Evolutionary conservation across 2,888 invertebrate genomes (phyloP).

Genomic region (Apotomis turbidana): DNA sequence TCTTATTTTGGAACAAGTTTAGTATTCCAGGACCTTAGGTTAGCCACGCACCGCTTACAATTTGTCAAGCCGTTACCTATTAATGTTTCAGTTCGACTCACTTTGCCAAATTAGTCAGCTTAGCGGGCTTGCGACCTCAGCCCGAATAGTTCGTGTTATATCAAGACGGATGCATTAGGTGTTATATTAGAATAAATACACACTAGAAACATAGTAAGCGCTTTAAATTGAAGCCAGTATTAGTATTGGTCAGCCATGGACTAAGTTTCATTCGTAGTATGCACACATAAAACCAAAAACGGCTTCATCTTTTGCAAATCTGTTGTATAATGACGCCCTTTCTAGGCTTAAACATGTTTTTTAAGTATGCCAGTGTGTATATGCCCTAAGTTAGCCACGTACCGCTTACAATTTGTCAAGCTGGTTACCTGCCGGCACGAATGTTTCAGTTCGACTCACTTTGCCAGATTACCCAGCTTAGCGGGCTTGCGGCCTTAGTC

Average conservation of each 20-base stretch:
- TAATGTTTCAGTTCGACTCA: slow-evolving; percentile 22
- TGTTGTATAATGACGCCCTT: too few relatives aligned
- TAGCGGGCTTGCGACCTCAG: slow-evolving; percentile 1
- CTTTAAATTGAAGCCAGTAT: too few relatives aligned
- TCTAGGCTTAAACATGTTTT: too few relatives aligned
- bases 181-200: too few relatives aligned
- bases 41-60: slow-evolving; percentile 4
- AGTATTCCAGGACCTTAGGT: background rate
- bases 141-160: slow-evolving; percentile 3
- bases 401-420: slow-evolving; percentile 35
- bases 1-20: too few relatives aligned
- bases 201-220: too few relatives aligned
- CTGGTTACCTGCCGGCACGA: slow-evolving; percentile 23
- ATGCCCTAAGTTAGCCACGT: background rate
- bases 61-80: too few relatives aligned
- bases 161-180: too few relatives aligned
- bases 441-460: slow-evolving; percentile 24
- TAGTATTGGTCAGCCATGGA: too few relatives aligned
- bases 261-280: too few relatives aligned
- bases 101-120: slow-evolving; percentile 29
- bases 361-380: background rate
- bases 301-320: too few relatives aligned
- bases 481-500: slow-evolving; percentile 4
- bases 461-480: slow-evolving; percentile 27
- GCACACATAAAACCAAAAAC: too few relatives aligned